These are phyloP conservation scores for Mionectes olivaceus DNA, from an alignment of 2,797 vertebrate genomes.

Conservation along the genomic window DNA sequence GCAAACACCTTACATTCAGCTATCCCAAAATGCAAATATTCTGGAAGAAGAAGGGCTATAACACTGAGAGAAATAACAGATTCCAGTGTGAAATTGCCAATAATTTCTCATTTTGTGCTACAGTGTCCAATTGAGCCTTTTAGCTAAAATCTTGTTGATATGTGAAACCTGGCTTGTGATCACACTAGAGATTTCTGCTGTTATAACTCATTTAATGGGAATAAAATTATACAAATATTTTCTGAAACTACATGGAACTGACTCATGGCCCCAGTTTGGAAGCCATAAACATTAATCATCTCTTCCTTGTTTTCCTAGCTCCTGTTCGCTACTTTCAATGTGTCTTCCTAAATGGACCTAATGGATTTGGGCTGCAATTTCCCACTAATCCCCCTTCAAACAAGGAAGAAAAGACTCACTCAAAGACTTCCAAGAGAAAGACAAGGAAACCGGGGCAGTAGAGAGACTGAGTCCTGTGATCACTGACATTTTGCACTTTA, in stretches of 20 bases:
- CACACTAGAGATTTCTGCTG: neutral
- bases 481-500: slow-evolving; percentile 62
- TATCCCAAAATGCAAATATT: neutral
- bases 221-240: neutral
- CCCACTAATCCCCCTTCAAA: slow-evolving; percentile 77
- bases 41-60: neutral
- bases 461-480: neutral
- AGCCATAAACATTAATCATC: neutral
- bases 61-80: neutral
- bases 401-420: slow-evolving; percentile 71
- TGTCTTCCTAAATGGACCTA: slow-evolving; percentile 89
- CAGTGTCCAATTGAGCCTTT: neutral
- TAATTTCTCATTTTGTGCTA: neutral
- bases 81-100: neutral
- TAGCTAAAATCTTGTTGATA: neutral
- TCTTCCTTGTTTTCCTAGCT: slow-evolving; percentile 75
- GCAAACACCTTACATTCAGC: neutral
- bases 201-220: neutral
- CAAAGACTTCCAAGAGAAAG: slow-evolving; percentile 79
- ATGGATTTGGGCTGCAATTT: slow-evolving; percentile 84
- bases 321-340: slow-evolving; percentile 95
- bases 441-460: slow-evolving; percentile 83
- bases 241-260: neutral
- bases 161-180: neutral
- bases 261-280: neutral